Evolutionary conservation across 2,797 vertebrate species (phyloP), one percentile per base, ranked within the genome.

Genomic region (Centropyge bicolor): DNA sequence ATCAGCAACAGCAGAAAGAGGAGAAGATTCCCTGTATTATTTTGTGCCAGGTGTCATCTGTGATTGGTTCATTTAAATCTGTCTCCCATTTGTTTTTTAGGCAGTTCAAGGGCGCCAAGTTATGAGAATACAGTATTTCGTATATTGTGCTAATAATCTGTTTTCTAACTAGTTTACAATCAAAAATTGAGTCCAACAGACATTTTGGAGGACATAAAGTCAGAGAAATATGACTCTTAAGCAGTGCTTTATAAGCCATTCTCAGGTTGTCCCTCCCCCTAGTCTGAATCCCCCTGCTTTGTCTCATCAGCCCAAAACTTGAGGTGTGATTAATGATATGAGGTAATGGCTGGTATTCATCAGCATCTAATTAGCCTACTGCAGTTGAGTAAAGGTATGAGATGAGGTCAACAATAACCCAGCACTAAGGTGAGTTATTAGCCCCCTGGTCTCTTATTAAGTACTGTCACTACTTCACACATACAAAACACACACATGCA

Each of bases 301-400:
- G 35, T 76, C 46, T 57, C 66, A 70, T 80, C 76, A 71, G 54
- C 24, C 59, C 36, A 49, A 35, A 61, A 81, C 74, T 61, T 49
- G 35, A 72, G 57, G 22, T 80, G 77, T 70, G 70, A 84, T 84
- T 85, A 74, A 89, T 83, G 67, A 40, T 56, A 52, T 71, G 49
- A 72, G 74, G 57, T 82, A 80, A 49, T 76, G 60, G 63, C 75
- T 66, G 51, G 41, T 66, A 76, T 86, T 84, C 80, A 74, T 90
- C 84, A 89, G 74, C 76, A 78, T 82, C 70, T 60, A 57, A 45
- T 89, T 86, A 74, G 31, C 0, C 10, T 67, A 43, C 31, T 35
- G 52, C 67, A 40, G 67, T 51, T 48, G 74, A 52, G 75, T 56
- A 65, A 73, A 76, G 68, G 70, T 9, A 0, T 56, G 56, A 52